Evolutionary conservation across 2,888 invertebrate genomes (phyloP), one percentile per base, ranked within the genome.

Genomic region (Agonum fuliginosum): DNA sequence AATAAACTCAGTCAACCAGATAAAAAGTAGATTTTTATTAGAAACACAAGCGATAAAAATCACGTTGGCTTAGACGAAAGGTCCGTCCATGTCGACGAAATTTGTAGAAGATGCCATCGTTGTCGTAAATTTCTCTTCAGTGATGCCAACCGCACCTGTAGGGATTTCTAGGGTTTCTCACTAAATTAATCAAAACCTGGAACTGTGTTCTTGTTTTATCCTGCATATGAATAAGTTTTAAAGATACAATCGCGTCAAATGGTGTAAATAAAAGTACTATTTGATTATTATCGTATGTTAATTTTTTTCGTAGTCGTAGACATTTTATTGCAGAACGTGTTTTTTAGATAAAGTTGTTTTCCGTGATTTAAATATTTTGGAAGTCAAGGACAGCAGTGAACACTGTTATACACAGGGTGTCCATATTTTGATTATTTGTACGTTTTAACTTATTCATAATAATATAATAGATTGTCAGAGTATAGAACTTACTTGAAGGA

Each of bases 1-100:
- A 20, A 62, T 62, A 62, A 62, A 62, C 58, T 12, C 58, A 62
- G 30, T 30, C 58, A 30, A 30, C 58, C 58, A 24, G 41, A 67
- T 41, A 67, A 67, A 67, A 67, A 67, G 41, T 43, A 41, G 67
- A 67, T 41, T 67, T 67, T 67, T 67, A 67, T 67, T 67, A 67
- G 67, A 67, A 67, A 41, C 67, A 41, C 41, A 3, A 41, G 41
- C 19, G 67, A 67, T 67, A 67, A 67, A 43, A 67, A 67, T 67
- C 67, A 67, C 41, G 20, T 6, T 67, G 41, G 41, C 41, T 67
- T 43, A 43, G 67, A 67, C 37, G 12, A 67, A 12, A 43, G 41
- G 43, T 19, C 4, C 24, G 20, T 65, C 19, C 24, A 37, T 34
- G 34, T 65, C 20, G n/a, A 12, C 19, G 67, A 67, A 67, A 67